Conservation (phyloP, 2,888 invertebrate genomes). For the Brassicogethes aeneus region DNA sequence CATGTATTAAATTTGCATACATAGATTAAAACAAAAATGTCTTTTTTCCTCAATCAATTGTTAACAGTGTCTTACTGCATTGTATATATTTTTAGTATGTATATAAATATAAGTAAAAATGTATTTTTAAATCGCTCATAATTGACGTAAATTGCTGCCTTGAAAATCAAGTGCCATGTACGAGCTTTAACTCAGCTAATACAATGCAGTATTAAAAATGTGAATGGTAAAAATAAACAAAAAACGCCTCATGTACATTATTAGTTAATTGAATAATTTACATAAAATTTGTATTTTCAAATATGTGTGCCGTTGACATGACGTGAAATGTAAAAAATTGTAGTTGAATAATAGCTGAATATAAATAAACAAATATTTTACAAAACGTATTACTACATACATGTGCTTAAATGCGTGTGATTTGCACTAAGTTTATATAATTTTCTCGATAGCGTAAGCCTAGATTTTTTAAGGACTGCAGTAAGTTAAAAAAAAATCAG, state of each 20-base stretch:
- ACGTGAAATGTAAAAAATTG: conserved; percentile 10
- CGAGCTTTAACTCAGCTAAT: neutral
- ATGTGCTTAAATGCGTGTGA: conserved; percentile 28
- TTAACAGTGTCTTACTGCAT: too few relatives aligned
- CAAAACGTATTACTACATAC: conserved; percentile 10
- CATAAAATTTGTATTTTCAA: conserved; percentile 17
- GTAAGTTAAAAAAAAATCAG: conserved; percentile 26
- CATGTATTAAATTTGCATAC: too few relatives aligned
- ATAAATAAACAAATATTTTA: conserved; percentile 8
- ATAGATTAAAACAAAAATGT: too few relatives aligned
- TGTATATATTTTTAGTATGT: too few relatives aligned
- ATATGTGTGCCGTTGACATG: conserved; percentile 18
- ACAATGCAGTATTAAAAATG: conserved; percentile 4
- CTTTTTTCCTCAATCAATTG: too few relatives aligned
- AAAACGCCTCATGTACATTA: neutral
- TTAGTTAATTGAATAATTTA: conserved; percentile 9
- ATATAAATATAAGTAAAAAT: too few relatives aligned
- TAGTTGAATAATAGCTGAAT: neutral
- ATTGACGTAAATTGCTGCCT: conserved; percentile 1
- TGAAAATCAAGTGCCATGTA: neutral
- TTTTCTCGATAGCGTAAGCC: conserved; percentile 10
- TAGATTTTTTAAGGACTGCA: conserved; percentile 12
- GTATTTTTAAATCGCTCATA: too few relatives aligned
- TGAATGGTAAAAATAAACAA: conserved; percentile 3
- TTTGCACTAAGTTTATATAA: conserved; percentile 17